Percentiles rank a stretch among this genome's conserved stretches.
phyloP scores from a whole-genome alignment of 1,140 invertebrate genomes.

The Drosophila ohnishii region DNA sequence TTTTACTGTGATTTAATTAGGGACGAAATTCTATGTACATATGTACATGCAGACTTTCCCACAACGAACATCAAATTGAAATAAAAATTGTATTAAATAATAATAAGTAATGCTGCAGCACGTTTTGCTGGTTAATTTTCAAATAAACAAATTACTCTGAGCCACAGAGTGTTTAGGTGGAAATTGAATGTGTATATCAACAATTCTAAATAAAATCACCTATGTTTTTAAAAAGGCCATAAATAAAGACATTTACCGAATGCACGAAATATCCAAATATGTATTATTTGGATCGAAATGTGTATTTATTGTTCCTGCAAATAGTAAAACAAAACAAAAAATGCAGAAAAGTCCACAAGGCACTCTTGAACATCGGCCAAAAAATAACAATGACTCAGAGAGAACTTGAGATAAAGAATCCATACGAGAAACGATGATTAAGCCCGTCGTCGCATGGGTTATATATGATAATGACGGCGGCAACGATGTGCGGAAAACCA shows the following conservation, averaged over 20 bases:
- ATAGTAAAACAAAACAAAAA: neutral
- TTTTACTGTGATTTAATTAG: slow-evolving; percentile 39
- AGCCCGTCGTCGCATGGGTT: slow-evolving; percentile 2
- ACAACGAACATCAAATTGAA: neutral
- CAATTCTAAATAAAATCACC: neutral
- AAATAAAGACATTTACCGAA: neutral
- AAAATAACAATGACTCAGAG: slow-evolving; percentile 31
- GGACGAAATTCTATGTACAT: neutral
- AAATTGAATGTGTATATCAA: neutral
- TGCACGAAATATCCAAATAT: neutral
- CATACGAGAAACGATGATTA: slow-evolving; percentile 30
- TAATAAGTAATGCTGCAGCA: neutral
- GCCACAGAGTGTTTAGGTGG: neutral
- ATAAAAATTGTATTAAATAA: neutral
- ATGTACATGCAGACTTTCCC: neutral
- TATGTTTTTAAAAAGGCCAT: neutral
- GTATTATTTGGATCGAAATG: neutral
- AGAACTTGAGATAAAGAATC: slow-evolving; percentile 24
- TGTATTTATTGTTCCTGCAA: neutral
- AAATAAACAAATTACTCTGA: neutral
- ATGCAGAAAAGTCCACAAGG: neutral
- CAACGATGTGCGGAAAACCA: slow-evolving; percentile 8
- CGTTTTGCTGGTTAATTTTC: neutral
- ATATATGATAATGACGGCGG: slow-evolving; percentile 23
- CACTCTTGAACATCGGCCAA: neutral